Evolutionary conservation across 2,888 invertebrate genomes (phyloP).

Genomic region (Drosophila pullipes): DNA sequence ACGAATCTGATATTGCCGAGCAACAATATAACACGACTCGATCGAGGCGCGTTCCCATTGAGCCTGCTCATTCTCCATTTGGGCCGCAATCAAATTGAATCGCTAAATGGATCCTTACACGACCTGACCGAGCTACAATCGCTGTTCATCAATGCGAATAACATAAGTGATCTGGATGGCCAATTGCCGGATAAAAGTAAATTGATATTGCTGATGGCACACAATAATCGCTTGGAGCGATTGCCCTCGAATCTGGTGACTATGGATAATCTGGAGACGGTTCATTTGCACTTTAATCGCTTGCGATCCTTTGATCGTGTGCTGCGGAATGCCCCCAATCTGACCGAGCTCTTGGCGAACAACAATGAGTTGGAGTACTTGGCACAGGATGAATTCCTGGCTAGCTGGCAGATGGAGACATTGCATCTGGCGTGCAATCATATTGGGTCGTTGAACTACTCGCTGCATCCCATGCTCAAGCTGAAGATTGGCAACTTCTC

Average conservation of each 20-base stretch:
- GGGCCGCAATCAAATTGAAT: slow-evolving; percentile 90
- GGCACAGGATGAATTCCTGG: slow-evolving; percentile 91
- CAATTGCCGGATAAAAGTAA: slow-evolving; percentile 90
- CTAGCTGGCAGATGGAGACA: slow-evolving; percentile 89
- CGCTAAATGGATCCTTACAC: slow-evolving; percentile 91
- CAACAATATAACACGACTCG: slow-evolving; percentile 91
- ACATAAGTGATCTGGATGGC: slow-evolving; percentile 90
- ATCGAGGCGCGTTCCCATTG: slow-evolving; percentile 90
- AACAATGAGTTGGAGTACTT: slow-evolving; percentile 91
- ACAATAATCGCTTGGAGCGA: slow-evolving; percentile 90
- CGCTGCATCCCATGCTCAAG: slow-evolving; percentile 89
- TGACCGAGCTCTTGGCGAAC: slow-evolving; percentile 89
- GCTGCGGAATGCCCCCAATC: slow-evolving; percentile 89
- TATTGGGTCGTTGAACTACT: slow-evolving; percentile 90
- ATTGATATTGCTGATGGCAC: slow-evolving; percentile 90
- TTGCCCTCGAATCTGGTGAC: slow-evolving; percentile 90
- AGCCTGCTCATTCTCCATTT: slow-evolving; percentile 90
- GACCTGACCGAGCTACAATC: slow-evolving; percentile 91
- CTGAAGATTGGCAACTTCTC: slow-evolving; percentile 91
- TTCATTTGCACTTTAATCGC: slow-evolving; percentile 91
- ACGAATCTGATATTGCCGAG: slow-evolving; percentile 91
- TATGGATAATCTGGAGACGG: slow-evolving; percentile 89
- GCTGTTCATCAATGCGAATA: slow-evolving; percentile 92
- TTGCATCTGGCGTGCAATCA: slow-evolving; percentile 91
- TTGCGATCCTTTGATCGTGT: slow-evolving; percentile 90